Evolutionary conservation across 2,797 vertebrate species (phyloP), one percentile per base, ranked within the genome.

Genomic region (Amphiprion clarkii): DNA sequence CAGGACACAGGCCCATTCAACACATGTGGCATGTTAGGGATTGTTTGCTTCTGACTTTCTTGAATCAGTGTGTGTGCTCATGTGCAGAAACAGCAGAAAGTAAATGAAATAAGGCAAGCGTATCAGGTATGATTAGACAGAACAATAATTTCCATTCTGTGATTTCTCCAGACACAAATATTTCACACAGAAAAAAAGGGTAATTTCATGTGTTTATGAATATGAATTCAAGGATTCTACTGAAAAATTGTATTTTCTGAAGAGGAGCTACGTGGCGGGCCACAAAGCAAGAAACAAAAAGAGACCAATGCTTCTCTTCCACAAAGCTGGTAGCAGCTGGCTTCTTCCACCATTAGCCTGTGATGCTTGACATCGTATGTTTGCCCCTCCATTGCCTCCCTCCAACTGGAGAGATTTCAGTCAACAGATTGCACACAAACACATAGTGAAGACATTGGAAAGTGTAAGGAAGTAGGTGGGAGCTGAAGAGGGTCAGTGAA

Each of bases 371-470:
- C 39, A 17, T 54, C 58, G 71, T 39, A 19, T 58, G 86, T n/a
- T 81, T 76, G 78, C 78, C 71, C 79, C 85, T 77, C 86, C 86
- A 78, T 74, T 79, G 74, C 80, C 74, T 86, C 42, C 73, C 57
- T 75, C 48, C 25, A 61, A 73, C 31, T 68, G 61, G 60, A 90
- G 52, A 48, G 62, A 52, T 70, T 78, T 87, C 76, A 80, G 73
- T 73, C 70, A 74, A 69, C 74, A 69, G 44, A 48, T 63, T 54
- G 21, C 54, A 63, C 53, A 2, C 36, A 39, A 39, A 67, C 55
- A 21, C 52, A 64, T 29, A 73, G 51, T 59, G 48, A 21, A 19
- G 48, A 19, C 17, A 10, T 69, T 57, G 52, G 59, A 75, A 65
- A 85, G 81, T 56, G 67, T 83, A 73, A 70, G 70, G 71, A 81